A percentile compares a stretch with the other conserved stretches of the same genome.
Evolutionary conservation across 92 coral and sea anemone species (phyloP).

Genomic region (Parazoanthus atlanticus): DNA sequence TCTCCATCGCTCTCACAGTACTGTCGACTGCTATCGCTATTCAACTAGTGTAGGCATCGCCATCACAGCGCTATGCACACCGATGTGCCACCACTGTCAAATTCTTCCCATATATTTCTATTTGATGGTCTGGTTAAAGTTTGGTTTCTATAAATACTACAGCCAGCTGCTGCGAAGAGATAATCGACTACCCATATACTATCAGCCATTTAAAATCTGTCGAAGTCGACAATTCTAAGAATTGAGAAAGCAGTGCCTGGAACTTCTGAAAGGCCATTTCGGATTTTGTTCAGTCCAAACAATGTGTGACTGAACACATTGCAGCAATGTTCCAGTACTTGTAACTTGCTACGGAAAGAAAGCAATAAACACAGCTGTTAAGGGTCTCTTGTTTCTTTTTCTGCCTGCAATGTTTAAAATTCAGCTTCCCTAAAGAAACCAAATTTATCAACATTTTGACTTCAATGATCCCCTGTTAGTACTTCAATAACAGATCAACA

Average conservation of each 20-base stretch:
- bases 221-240: neutral
- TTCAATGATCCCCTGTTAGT: neutral
- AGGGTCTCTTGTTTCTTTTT: neutral
- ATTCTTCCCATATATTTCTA: no score
- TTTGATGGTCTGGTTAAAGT: neutral
- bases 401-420: neutral
- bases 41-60: neutral
- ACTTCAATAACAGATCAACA: neutral
- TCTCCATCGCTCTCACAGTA: no score
- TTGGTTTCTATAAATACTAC: neutral
- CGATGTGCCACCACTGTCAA: neutral
- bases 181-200: neutral
- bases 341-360: neutral
- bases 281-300: slow-evolving; percentile 16
- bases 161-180: neutral
- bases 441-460: neutral
- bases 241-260: no score
- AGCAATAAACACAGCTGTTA: neutral
- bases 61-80: neutral
- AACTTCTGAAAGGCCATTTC: neutral
- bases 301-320: slow-evolving; percentile 19
- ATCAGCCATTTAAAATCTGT: neutral
- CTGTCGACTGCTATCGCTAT: no score
- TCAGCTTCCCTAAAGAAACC: neutral
- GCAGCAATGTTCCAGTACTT: slow-evolving; percentile 1